A percentile compares a stretch with the other conserved stretches of the same genome.
phyloP scores from a whole-genome alignment of 2,888 invertebrate species.

The Hirtodrosophila histrioides region DNA sequence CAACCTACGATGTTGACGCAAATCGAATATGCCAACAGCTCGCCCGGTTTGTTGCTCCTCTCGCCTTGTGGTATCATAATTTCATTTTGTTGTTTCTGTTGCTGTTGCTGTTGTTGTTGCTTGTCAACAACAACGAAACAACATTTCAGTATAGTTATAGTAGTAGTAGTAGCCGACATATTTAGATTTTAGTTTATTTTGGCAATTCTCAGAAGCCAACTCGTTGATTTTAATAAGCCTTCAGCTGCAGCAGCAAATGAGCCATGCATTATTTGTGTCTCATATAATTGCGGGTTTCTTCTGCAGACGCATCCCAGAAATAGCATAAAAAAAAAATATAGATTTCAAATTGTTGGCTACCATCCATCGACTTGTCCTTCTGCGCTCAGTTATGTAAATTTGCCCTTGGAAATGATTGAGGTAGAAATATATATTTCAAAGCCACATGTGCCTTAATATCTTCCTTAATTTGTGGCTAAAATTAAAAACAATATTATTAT shows the following conservation, averaged over 20 bases:
- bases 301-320: conserved; percentile 26
- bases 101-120: conserved; percentile 15
- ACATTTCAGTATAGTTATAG: not conserved
- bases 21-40: conserved; percentile 75
- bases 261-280: conserved; percentile 72
- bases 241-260: conserved; percentile 79
- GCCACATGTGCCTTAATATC: too few relatives aligned
- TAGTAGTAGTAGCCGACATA: conserved; percentile 13
- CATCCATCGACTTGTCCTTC: conserved; percentile 37
- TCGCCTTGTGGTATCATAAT: conserved; percentile 54
- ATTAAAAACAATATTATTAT: too few relatives aligned
- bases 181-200: conserved; percentile 24
- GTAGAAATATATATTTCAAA: conserved; percentile 9
- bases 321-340: conserved; percentile 3
- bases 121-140: conserved; percentile 32
- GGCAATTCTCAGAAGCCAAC: conserved; percentile 13
- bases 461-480: too few relatives aligned
- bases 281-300: conserved; percentile 55
- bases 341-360: conserved; percentile 23
- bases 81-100: conserved; percentile 31
- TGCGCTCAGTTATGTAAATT: conserved; percentile 25
- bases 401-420: conserved; percentile 30
- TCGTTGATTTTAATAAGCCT: conserved; percentile 68
- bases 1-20: conserved; percentile 64
- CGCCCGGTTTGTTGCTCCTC: conserved; percentile 63